These are phyloP conservation scores for Leucoraja ocellata DNA, from an alignment of 2,797 vertebrate species.

Conservation along the genomic window DNA sequence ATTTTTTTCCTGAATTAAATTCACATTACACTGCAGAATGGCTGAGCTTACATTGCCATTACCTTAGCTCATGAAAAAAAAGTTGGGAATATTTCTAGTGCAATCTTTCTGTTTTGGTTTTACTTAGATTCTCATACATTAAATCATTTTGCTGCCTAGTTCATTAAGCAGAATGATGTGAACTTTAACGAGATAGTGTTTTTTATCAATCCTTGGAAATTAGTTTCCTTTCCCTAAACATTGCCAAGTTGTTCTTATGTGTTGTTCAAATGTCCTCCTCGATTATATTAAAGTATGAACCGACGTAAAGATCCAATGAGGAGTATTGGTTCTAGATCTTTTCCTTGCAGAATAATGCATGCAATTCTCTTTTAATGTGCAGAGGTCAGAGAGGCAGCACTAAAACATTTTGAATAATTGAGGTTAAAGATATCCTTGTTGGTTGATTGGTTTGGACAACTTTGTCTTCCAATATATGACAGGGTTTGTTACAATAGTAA, in stretches of 20 bases:
- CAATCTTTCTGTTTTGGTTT: background rate
- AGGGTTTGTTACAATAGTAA: too few species aligned
- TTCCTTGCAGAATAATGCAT: constrained; percentile 11
- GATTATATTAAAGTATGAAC: background rate
- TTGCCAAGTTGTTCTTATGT: background rate
- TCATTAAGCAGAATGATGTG: background rate
- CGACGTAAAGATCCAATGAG: background rate
- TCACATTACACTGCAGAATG: background rate
- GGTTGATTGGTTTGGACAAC: background rate
- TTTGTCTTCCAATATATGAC: too few species aligned
- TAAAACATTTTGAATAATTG: background rate
- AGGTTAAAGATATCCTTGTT: background rate
- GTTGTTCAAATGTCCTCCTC: background rate
- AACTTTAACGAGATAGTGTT: background rate
- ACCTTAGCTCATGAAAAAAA: constrained; percentile 13
- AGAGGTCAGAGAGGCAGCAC: background rate
- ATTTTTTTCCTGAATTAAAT: background rate
- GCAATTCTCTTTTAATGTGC: background rate
- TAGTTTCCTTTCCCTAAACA: background rate
- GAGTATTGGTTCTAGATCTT: background rate
- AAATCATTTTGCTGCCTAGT: background rate
- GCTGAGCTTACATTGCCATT: background rate
- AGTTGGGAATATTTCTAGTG: background rate
- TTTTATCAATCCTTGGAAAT: background rate
- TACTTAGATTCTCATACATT: background rate